Evolutionary conservation across 2,113 vertebrate species (phyloP).

Genomic region (Bufo bufo): DNA sequence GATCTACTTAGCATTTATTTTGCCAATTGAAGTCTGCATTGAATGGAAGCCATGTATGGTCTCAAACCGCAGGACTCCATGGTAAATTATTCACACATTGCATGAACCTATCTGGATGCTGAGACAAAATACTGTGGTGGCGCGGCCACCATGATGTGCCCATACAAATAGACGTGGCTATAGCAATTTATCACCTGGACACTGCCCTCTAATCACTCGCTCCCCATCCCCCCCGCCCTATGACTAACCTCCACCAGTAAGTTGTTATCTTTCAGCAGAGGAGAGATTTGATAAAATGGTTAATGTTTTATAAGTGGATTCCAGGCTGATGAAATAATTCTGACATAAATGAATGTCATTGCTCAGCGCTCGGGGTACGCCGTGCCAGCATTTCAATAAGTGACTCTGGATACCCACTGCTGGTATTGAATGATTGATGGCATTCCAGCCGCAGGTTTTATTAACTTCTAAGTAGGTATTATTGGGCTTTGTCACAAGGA

Average conservation of each 20-base stretch:
- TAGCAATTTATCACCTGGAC: too few species aligned
- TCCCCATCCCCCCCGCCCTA: not conserved
- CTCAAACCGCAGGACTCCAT: too few species aligned
- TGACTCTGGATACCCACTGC: constrained; percentile 46
- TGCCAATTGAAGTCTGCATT: too few species aligned
- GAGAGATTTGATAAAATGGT: constrained; percentile 1
- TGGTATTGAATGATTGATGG: constrained; percentile 55
- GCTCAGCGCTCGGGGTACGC: constrained; percentile 16
- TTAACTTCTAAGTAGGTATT: constrained; percentile 52
- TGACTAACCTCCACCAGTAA: not conserved
- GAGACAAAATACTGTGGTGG: too few species aligned
- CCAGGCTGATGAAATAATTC: constrained; percentile 13
- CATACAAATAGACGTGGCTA: too few species aligned
- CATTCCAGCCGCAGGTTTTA: constrained; percentile 45
- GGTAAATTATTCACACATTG: too few species aligned
- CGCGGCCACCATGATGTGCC: too few species aligned
- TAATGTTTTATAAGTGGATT: constrained; percentile 35
- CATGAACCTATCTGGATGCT: too few species aligned
- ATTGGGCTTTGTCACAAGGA: constrained; percentile 34
- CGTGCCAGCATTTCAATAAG: constrained; percentile 43
- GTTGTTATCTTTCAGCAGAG: constrained; percentile 5
- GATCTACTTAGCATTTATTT: too few species aligned
- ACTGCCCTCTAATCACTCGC: too few species aligned
- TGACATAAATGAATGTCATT: constrained; percentile 33
- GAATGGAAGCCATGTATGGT: too few species aligned